Conservation (phyloP, 1,140 invertebrate genomes). For the Ceratitis capitata region DNA sequence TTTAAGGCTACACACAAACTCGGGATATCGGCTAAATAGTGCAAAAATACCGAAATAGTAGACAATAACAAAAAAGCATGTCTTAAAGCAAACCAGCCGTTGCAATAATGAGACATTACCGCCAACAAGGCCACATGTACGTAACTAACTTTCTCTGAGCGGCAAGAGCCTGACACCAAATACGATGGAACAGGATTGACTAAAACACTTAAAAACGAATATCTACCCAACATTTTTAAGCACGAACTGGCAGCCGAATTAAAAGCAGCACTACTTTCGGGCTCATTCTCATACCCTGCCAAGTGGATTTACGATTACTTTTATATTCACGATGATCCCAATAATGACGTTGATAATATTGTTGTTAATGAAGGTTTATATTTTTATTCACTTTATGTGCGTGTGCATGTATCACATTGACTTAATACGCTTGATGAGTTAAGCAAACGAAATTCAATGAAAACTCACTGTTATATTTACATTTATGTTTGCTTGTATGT, state of each 20-base stretch:
- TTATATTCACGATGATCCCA: neutral
- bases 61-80: neutral
- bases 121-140: conserved; percentile 8
- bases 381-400: too few species aligned
- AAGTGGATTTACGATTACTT: neutral
- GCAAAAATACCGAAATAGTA: neutral
- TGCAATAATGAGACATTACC: neutral
- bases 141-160: neutral
- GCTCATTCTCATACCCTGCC: neutral
- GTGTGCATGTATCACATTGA: neutral
- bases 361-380: conserved; percentile 20
- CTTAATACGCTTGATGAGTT: neutral
- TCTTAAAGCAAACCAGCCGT: neutral
- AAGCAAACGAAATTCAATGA: conserved; percentile 1
- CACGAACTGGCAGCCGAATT: neutral
- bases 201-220: neutral
- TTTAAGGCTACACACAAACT: neutral
- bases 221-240: neutral
- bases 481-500: too few species aligned
- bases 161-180: neutral
- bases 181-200: neutral
- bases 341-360: conserved; percentile 8
- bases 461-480: too few species aligned
- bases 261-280: neutral
- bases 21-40: neutral